These are phyloP conservation scores for Petrosia ficiformis DNA, from an alignment of 37 sponge, comb jelly and placozoan genomes.

Conservation along the genomic window DNA sequence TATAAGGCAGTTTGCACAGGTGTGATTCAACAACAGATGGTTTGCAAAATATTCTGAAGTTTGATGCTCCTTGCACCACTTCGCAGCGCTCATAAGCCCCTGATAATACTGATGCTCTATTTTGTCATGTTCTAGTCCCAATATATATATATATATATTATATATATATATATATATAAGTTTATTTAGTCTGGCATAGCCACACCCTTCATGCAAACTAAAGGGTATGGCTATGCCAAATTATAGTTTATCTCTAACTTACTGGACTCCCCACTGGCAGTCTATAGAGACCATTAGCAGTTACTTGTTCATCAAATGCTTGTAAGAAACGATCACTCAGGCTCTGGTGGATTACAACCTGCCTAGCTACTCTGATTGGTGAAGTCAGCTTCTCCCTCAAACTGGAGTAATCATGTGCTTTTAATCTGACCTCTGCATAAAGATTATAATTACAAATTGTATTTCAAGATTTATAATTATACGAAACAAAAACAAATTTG, in stretches of 20 bases:
- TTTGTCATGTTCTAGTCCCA: no score
- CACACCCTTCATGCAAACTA: neutral
- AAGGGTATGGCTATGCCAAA: no score
- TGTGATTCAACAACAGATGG: no score
- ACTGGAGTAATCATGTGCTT: constrained; percentile 70
- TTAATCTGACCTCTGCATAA: constrained; percentile 59
- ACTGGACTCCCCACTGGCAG: constrained; percentile 55
- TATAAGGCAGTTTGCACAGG: no score
- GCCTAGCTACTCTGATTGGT: constrained; percentile 74
- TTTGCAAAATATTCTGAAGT: no score
- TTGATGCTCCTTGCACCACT: no score
- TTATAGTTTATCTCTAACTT: constrained; percentile 2
- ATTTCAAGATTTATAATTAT: no score
- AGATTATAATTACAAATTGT: neutral
- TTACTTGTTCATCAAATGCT: constrained; percentile 83
- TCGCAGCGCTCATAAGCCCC: no score
- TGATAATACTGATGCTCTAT: no score
- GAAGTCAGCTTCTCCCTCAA: constrained; percentile 59
- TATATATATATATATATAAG: no score
- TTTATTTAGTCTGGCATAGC: neutral
- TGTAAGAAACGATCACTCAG: constrained; percentile 81
- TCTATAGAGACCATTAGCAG: constrained; percentile 57
- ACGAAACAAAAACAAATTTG: no score
- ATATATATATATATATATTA: no score
- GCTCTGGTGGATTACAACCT: constrained; percentile 83